A percentile compares a stretch with the other conserved stretches of the same genome.
Conservation (phyloP, 2,113 vertebrate genomes). For the Eptatretus burgeri region DNA sequence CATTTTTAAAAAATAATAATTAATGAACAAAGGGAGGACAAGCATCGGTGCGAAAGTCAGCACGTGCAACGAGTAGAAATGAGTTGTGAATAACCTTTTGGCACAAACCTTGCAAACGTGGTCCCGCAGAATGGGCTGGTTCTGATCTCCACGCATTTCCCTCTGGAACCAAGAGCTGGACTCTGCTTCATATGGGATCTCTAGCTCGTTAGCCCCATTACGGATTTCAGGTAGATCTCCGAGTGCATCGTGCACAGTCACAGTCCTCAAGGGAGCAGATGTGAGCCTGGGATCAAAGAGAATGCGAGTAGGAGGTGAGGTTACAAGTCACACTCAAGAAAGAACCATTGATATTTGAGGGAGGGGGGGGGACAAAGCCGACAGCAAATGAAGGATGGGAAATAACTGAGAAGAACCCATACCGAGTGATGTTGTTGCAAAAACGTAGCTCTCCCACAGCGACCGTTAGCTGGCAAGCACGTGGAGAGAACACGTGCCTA, state of each 20-base stretch:
- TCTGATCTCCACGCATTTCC: constrained; percentile 61
- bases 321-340: too few relatives aligned
- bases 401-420: constrained; percentile 6
- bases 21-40: background rate
- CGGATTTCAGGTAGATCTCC: constrained; percentile 74
- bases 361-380: too few relatives aligned
- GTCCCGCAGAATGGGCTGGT: constrained; percentile 87
- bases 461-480: constrained; percentile 57
- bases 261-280: constrained; percentile 58
- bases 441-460: constrained; percentile 69
- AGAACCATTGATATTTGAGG: too few relatives aligned
- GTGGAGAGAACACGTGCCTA: constrained; percentile 54
- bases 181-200: constrained; percentile 78
- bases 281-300: constrained; percentile 25
- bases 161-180: constrained; percentile 97
- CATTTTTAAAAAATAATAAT: background rate
- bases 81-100: background rate
- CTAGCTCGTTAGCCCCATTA: constrained; percentile 42
- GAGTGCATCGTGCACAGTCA: constrained; percentile 81
- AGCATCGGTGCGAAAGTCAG: too few relatives aligned
- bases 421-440: constrained; percentile 71
- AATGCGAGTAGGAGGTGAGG: too few relatives aligned
- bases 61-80: too few relatives aligned
- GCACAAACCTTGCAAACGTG: constrained; percentile 67
- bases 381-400: too few relatives aligned